Base-by-base conservation (phyloP, 1,140 invertebrate species). In the Caenorhabditis brenneri region DNA sequence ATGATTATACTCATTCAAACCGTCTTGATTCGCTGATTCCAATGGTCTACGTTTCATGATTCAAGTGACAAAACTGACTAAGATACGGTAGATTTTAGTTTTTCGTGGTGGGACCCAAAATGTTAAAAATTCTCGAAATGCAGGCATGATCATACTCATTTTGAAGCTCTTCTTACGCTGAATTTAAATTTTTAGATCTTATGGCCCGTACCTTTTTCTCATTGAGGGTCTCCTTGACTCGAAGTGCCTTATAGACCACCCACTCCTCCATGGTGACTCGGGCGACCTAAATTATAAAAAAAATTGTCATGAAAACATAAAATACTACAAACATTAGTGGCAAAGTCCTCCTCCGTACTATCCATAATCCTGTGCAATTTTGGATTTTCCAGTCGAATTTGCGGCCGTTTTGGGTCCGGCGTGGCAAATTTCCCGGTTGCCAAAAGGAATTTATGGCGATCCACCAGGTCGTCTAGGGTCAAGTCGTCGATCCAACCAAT, bases 371-470 rank as follows among this genome's bases (percentile, higher is more conserved):
- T 51, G 12, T 69, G 22, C 15, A 82, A 49, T 60, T 51, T 36
- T 3, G 88, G 87, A 65, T 88, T 88, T 65, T 89, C 88, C 88
- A 88, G 55, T 60, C 87, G n/a, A 31, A 60, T 81, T 74, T 89
- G 88, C 0, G 88, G 88, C 29, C 80, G 86, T 48, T 89, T 89
- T 16, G 84, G 74, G 49, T 89, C 88, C n/a, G 88, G 88, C 12
- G 83, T 88, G 16, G 82, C 49, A 83, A 88, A 89, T 74, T 83
- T 82, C 48, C 88, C 88, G 22, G 87, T 86, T 42, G 89, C 88
- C 19, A 86, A 6, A 19, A 89, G 79, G 53, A 89, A 89, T 79
- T 89, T 55, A 49, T 89, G 88, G 9, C 88, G 74, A 33, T 79
- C 74, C 16, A 89, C 88, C 16, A 89, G 86, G 19, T 90, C 87